phyloP scores from a whole-genome alignment of 2,888 invertebrate genomes.

The Pemphredon lugubris region DNA sequence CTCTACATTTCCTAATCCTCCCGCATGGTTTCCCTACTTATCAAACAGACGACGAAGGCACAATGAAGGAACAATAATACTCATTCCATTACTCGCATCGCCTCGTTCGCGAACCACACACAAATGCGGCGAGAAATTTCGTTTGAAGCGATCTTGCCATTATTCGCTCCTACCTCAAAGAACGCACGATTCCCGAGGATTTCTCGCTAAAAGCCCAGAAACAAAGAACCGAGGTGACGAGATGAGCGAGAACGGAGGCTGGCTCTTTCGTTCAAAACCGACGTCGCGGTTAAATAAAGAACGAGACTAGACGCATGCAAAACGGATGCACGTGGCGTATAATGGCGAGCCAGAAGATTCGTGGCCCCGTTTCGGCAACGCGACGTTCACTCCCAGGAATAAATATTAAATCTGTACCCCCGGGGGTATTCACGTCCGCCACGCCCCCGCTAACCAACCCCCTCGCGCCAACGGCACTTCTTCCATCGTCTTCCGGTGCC shows the following conservation, averaged over 20 bases:
- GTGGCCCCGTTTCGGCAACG: conserved; percentile 22
- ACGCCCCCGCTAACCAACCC: conserved; percentile 13
- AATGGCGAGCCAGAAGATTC: conserved; percentile 37
- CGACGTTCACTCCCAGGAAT: conserved; percentile 55
- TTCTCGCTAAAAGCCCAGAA: background rate
- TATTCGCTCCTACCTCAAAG: background rate
- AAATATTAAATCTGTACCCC: conserved; percentile 70
- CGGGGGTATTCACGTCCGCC: conserved; percentile 36
- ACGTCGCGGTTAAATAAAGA: conserved; percentile 13
- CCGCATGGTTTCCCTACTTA: no score
- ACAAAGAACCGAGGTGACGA: background rate
- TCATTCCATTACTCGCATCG: no score
- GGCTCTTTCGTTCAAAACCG: background rate
- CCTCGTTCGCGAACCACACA: no score
- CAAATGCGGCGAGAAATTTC: no score
- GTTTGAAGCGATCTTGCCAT: background rate
- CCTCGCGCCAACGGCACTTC: background rate
- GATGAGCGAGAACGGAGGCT: conserved; percentile 3
- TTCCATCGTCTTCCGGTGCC: conserved; percentile 13
- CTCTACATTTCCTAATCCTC: background rate
- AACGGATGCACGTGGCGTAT: conserved; percentile 9
- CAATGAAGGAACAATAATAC: no score
- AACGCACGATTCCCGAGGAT: background rate
- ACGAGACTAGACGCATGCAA: background rate
- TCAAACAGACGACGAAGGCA: no score